phyloP scores from a whole-genome alignment of 2,113 vertebrate genomes.

The Phyllostomus discolor region DNA sequence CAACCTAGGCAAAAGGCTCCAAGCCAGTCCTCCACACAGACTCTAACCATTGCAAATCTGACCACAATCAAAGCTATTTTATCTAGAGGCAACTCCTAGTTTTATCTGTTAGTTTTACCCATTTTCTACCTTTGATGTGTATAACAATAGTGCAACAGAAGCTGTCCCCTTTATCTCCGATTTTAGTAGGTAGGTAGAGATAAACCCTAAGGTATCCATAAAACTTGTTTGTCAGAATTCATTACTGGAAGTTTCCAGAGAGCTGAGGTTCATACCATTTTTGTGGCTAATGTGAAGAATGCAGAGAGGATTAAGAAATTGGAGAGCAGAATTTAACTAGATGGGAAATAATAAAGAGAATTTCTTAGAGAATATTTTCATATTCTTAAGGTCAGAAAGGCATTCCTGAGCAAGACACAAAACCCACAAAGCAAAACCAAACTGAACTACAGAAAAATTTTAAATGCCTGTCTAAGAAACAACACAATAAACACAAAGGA shows the following conservation, averaged over 20 bases:
- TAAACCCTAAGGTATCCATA: background rate
- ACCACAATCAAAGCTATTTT: background rate
- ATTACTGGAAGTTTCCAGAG: background rate
- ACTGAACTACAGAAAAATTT: background rate
- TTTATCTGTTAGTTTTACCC: background rate
- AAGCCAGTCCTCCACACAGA: background rate
- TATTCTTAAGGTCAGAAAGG: background rate
- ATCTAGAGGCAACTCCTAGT: background rate
- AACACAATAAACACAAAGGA: background rate
- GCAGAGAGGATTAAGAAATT: background rate
- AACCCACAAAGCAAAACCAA: background rate
- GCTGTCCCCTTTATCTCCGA: background rate
- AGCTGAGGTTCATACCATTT: background rate
- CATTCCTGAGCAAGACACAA: background rate
- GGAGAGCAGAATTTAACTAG: background rate
- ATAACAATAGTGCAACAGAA: background rate
- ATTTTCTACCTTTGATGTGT: background rate
- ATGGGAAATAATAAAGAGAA: background rate
- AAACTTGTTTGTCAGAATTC: background rate
- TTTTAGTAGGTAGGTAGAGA: background rate
- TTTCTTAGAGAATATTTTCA: background rate
- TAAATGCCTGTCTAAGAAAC: background rate
- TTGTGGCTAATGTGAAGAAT: background rate
- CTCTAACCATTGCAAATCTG: background rate
- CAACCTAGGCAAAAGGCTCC: background rate